A percentile compares a stretch with the other conserved stretches of the same genome.
These are phyloP conservation scores for Laterallus jamaicensis DNA, from an alignment of 2,113 vertebrate genomes.

Conservation along the genomic window DNA sequence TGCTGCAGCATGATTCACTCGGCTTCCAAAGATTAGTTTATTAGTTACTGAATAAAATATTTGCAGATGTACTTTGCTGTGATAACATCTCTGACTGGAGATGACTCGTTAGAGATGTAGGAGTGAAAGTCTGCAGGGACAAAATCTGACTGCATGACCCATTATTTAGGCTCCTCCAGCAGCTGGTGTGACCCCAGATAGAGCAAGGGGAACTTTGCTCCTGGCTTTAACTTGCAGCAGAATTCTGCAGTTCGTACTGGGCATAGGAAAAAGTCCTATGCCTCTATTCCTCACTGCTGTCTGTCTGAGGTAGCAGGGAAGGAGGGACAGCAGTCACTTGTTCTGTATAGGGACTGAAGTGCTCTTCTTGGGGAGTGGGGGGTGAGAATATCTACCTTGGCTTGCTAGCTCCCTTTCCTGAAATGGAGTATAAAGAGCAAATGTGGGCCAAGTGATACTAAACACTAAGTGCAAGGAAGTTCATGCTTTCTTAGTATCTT, in stretches of 20 bases:
- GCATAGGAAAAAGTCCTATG: neutral
- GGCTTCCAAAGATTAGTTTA: neutral
- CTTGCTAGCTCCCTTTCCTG: neutral
- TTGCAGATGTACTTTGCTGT: slow-evolving; percentile 35
- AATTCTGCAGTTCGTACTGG: neutral
- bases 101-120: neutral
- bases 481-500: neutral
- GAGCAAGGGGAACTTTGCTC: neutral
- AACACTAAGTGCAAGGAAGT: neutral
- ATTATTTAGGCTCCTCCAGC: neutral
- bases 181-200: neutral
- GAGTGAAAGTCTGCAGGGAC: neutral
- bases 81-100: neutral
- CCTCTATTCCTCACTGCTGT: neutral
- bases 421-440: neutral
- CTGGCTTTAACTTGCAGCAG: neutral
- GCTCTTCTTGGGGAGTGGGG: neutral
- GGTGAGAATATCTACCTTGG: neutral
- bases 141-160: neutral
- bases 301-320: neutral
- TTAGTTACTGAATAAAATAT: slow-evolving; percentile 4
- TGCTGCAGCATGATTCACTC: neutral
- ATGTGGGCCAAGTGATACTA: neutral
- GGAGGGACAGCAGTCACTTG: neutral
- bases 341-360: neutral